Base-by-base conservation (phyloP, 2,113 vertebrate genomes). In the Lepisosteus oculatus region DNA sequence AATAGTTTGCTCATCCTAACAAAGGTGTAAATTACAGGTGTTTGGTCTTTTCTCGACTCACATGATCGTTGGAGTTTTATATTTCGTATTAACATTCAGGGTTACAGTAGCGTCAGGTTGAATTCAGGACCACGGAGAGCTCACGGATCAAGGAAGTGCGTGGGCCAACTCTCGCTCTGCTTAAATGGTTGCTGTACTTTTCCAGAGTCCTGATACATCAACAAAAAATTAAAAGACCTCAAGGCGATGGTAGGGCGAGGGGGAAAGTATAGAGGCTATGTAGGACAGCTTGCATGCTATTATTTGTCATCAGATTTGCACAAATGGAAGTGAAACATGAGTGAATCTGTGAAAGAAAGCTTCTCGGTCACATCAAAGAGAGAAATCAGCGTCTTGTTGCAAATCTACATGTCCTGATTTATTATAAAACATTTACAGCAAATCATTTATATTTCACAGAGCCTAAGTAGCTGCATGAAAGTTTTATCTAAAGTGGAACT, bases 371-470 rank as follows among this genome's bases (percentile, higher is more conserved):
- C 77, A 7, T 51, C 66, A 61, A 43, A 81, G 79, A 5, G 44
- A 83, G 75, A 70, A 84, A 83, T 72, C 45, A 43, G 77, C 61
- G 13, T 82, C 74, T 76, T 79, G 84, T 77, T 72, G 75, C 74
- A 67, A 74, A 86, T 66, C 45, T 86, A 81, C 82, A 69, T 77
- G 86, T 83, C 81, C 84, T 90, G 92, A 93, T 93, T 94, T 92
- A 67, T 86, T 86, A 93, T 94, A 90, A 94, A 94, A 93, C 83
- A 92, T 93, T 93, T 92, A 94, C 88, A 92, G 86, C 88, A 90
- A 93, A 94, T 92, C 92, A 94, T 94, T 91, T 93, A 93, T 93
- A 94, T 94, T 94, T 93, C 91, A 94, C 81, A 80, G 88, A 89
- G 85, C 88, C 90, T 93, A 93, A 94, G 92, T 79, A 93, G 93